Conservation (phyloP, 2,113 vertebrate species). For the Salvator merianae region DNA sequence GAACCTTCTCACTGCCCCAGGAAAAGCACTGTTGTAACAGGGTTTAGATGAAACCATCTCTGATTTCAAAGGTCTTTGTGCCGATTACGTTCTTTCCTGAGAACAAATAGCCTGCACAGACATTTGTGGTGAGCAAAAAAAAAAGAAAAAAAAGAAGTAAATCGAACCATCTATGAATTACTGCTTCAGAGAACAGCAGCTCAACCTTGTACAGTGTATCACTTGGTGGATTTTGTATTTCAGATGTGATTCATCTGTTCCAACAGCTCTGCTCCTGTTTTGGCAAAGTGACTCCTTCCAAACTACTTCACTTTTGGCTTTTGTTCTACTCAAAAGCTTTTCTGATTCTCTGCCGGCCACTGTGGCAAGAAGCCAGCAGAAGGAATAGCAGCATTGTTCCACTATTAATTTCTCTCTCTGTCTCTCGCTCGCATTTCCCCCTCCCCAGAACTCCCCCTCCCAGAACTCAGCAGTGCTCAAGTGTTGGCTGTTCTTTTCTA, state of each 20-base stretch:
- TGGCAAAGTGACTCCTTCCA: not conserved
- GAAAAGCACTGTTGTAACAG: no score
- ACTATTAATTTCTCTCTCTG: not conserved
- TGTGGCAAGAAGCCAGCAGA: not conserved
- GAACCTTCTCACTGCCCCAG: no score
- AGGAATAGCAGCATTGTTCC: not conserved
- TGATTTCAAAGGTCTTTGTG: not conserved
- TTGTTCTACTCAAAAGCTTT: constrained; percentile 1
- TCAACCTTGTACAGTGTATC: not conserved
- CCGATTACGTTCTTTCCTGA: constrained; percentile 3
- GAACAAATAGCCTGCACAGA: not conserved
- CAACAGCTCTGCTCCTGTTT: not conserved
- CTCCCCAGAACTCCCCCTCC: not conserved
- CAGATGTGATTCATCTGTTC: not conserved
- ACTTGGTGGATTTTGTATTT: not conserved
- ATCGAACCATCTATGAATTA: not conserved
- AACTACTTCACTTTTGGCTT: not conserved
- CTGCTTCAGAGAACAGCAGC: not conserved
- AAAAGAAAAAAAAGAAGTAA: not conserved
- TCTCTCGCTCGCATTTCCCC: not conserved
- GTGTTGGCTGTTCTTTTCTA: not conserved
- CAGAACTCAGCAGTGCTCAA: not conserved
- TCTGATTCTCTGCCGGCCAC: not conserved
- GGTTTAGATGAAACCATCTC: not conserved
- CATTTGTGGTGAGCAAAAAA: not conserved